A percentile compares a stretch with the other conserved stretches of the same genome.
Conservation (phyloP, 2,797 vertebrate species). For the Bovichtus variegatus region DNA sequence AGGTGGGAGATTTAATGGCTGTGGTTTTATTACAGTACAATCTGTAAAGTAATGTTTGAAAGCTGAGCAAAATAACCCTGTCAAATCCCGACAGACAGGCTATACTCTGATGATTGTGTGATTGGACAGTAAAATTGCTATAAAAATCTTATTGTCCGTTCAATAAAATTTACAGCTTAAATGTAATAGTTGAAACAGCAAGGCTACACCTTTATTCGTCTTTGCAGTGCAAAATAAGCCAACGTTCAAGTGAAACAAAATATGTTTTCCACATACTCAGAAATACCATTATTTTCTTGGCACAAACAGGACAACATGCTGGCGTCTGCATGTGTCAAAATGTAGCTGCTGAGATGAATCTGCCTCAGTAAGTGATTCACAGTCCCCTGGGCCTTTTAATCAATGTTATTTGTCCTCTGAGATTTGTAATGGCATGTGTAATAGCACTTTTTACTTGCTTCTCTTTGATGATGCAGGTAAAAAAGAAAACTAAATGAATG, state of each 20-base stretch:
- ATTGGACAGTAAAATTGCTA: conserved; percentile 14
- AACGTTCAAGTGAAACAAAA: conserved; percentile 65
- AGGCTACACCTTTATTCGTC: conserved; percentile 13
- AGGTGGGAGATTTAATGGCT: conserved; percentile 27
- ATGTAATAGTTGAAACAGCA: conserved; percentile 17
- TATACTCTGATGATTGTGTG: conserved; percentile 15
- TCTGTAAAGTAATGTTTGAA: conserved; percentile 29
- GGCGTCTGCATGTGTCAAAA: conserved; percentile 51
- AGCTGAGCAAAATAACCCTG: conserved; percentile 26
- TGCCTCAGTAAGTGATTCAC: conserved; percentile 64
- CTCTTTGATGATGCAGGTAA: conserved; percentile 38
- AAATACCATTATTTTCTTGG: conserved; percentile 77
- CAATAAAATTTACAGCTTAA: conserved; percentile 12
- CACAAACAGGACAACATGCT: conserved; percentile 62
- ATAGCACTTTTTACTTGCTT: conserved; percentile 50
- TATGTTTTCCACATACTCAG: conserved; percentile 68
- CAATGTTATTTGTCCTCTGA: conserved; percentile 65
- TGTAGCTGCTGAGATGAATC: conserved; percentile 64
- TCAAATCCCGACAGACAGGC: conserved; percentile 10
- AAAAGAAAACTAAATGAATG: conserved; percentile 39
- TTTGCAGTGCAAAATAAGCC: conserved; percentile 30
- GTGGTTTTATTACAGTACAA: conserved; percentile 41
- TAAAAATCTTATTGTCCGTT: conserved; percentile 19
- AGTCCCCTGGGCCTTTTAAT: conserved; percentile 65
- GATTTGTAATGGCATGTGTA: conserved; percentile 62